These are phyloP conservation scores for Prietella phreatophila DNA, from an alignment of 2,113 vertebrate species.

Conservation along the genomic window DNA sequence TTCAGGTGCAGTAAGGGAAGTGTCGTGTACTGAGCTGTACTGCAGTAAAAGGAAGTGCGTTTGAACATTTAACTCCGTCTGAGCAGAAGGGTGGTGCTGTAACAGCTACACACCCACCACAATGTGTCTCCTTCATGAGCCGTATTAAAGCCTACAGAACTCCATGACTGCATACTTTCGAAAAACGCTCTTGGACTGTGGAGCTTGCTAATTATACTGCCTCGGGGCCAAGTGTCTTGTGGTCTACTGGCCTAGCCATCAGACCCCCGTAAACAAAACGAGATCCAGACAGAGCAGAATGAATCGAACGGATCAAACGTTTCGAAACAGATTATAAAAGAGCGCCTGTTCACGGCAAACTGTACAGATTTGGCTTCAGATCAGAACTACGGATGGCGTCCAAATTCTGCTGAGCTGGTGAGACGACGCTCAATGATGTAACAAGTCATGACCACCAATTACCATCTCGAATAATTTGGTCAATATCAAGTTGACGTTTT, in stretches of 20 bases:
- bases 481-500: not conserved
- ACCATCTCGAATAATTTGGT: not conserved
- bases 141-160: conserved; percentile 4
- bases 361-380: not conserved
- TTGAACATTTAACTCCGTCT: not conserved
- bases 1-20: not conserved
- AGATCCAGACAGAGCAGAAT: not conserved
- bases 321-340: not conserved
- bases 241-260: not conserved
- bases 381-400: not conserved
- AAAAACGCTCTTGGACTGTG: not conserved
- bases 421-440: not conserved
- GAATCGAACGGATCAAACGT: not conserved
- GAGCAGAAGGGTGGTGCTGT: not conserved
- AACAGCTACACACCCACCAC: conserved; percentile 2
- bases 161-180: not conserved
- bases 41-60: not conserved
- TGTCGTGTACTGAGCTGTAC: not conserved
- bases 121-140: not conserved
- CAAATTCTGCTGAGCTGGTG: not conserved
- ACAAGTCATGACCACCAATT: not conserved
- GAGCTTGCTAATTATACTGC: not conserved
- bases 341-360: not conserved
- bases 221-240: not conserved
- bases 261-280: not conserved